Conservation (phyloP, 2,797 vertebrate species). For the Melanitta fusca region DNA sequence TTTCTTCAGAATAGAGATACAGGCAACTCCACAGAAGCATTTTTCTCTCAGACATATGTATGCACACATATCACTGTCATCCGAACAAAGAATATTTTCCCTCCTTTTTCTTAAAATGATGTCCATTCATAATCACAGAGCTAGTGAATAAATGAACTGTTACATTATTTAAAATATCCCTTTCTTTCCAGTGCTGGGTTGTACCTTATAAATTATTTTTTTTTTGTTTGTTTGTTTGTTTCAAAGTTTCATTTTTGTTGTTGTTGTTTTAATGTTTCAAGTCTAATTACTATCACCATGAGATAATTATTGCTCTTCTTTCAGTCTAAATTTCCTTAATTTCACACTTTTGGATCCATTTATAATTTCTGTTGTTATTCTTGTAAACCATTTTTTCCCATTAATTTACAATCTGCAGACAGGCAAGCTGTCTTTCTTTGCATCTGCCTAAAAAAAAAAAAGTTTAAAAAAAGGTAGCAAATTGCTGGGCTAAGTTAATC, state of each 20-base stretch:
- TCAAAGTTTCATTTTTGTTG: not conserved
- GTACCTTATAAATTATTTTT: not conserved
- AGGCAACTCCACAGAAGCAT: not conserved
- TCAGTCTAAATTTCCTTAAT: not conserved
- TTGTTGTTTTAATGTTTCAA: not conserved
- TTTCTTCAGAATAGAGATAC: not conserved
- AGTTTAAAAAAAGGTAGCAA: not conserved
- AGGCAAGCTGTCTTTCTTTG: not conserved
- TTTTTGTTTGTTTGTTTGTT: not conserved
- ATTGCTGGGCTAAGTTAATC: not conserved
- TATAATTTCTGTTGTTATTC: not conserved
- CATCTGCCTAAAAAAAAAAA: not conserved
- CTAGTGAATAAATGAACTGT: not conserved
- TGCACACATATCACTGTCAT: not conserved
- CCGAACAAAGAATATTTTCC: not conserved
- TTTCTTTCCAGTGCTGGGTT: not conserved
- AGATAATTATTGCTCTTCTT: not conserved
- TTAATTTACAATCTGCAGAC: not conserved
- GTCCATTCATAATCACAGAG: slow-evolving; percentile 24
- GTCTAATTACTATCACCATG: not conserved
- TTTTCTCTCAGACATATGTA: not conserved
- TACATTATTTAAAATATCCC: slow-evolving; percentile 34
- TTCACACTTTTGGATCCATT: not conserved
- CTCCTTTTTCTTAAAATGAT: slow-evolving; percentile 31
- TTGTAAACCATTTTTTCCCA: not conserved